Evolutionary conservation across 1,140 invertebrate species (phyloP).

Genomic region (Andrena cerasifolii): DNA sequence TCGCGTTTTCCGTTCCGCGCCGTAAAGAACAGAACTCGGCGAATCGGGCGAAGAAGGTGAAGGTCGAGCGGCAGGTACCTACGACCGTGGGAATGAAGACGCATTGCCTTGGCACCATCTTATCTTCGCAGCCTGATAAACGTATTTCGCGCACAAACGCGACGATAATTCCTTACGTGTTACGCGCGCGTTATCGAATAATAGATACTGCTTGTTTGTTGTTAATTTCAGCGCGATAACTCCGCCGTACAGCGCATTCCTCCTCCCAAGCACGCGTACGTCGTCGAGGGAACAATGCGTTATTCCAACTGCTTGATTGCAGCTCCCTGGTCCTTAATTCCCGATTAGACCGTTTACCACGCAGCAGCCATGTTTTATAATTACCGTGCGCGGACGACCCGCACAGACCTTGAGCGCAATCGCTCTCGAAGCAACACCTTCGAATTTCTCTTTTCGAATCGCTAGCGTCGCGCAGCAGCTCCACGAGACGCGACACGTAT

Average conservation of each 20-base stretch:
- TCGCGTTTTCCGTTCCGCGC: constrained; percentile 8
- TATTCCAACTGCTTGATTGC: neutral
- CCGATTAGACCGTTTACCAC: neutral
- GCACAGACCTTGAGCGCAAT: neutral
- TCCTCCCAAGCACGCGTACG: no score
- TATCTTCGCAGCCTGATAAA: neutral
- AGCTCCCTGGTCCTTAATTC: neutral
- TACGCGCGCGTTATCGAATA: neutral
- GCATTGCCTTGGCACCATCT: neutral
- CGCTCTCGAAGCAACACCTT: neutral
- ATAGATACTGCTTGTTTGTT: neutral
- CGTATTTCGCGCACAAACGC: neutral
- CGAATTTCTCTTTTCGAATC: neutral
- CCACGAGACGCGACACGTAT: no score
- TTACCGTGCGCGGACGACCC: neutral
- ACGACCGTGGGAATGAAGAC: constrained; percentile 38
- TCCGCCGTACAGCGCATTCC: neutral
- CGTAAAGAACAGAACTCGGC: constrained; percentile 24
- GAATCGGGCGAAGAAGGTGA: constrained; percentile 56
- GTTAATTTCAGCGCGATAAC: neutral
- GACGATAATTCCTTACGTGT: neutral
- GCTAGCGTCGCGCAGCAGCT: neutral
- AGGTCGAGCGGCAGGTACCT: constrained; percentile 47
- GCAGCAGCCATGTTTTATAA: neutral
- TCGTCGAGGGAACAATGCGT: no score